These are phyloP conservation scores for Polydrusus cervinus DNA, from an alignment of 2,888 invertebrate species.

Conservation along the genomic window DNA sequence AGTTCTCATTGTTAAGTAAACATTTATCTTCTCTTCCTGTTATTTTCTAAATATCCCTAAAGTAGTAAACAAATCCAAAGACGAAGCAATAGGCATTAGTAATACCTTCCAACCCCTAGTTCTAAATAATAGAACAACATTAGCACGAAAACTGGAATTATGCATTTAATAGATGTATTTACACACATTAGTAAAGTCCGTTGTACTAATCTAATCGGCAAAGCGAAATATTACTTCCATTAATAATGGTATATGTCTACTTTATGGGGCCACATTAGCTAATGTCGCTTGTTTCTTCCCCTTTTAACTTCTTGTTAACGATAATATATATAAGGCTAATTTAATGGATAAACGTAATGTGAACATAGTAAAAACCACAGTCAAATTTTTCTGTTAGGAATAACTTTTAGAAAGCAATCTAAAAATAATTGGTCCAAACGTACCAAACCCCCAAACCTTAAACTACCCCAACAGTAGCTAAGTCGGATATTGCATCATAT, in stretches of 20 bases:
- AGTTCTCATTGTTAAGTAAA: no score
- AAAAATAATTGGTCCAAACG: no score
- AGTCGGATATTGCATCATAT: no score
- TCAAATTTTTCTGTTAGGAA: no score
- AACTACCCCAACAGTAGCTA: no score
- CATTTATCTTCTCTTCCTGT: no score
- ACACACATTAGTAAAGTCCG: constrained; percentile 43
- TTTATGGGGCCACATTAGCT: constrained; percentile 43
- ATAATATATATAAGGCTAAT: constrained; percentile 19
- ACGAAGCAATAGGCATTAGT: no score
- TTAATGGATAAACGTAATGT: background rate
- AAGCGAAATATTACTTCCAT: constrained; percentile 41
- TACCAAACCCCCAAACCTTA: no score
- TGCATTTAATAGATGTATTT: constrained; percentile 43
- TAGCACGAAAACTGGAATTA: constrained; percentile 19
- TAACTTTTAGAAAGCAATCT: no score
- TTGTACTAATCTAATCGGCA: constrained; percentile 39
- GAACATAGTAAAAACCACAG: no score
- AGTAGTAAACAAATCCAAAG: no score
- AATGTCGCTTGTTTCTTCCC: constrained; percentile 43
- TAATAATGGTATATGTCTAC: constrained; percentile 42
- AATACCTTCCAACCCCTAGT: background rate
- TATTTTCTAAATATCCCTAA: no score
- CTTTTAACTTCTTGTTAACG: constrained; percentile 34
- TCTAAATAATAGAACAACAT: constrained; percentile 20